Percentiles rank a stretch among this genome's conserved stretches.
These are phyloP conservation scores for Phoxinus phoxinus DNA, from an alignment of 2,113 vertebrate genomes.

Conservation along the genomic window DNA sequence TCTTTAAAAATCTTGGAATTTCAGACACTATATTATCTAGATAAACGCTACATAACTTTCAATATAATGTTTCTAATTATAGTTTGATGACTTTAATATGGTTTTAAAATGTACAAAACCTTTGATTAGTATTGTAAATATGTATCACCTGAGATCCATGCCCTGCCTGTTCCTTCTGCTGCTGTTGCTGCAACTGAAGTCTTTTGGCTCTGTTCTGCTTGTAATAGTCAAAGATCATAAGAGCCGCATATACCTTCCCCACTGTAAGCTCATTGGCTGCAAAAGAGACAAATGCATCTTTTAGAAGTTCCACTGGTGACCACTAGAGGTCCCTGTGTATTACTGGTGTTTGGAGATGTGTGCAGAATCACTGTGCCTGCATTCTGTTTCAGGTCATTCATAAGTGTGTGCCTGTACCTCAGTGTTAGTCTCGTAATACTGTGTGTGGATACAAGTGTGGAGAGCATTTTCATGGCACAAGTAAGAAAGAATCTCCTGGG, in stretches of 20 bases:
- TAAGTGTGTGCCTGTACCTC: not conserved
- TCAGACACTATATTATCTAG: no score
- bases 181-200: conserved; percentile 79
- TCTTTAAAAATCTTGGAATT: not conserved
- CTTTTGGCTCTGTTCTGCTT: conserved; percentile 89
- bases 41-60: no score
- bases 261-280: conserved; percentile 94
- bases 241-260: conserved; percentile 93
- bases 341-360: not conserved
- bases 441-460: conserved; percentile 11
- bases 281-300: conserved; percentile 27
- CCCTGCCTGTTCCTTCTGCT: conserved; percentile 57
- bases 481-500: not conserved
- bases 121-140: not conserved
- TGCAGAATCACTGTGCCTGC: not conserved
- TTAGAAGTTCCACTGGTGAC: not conserved
- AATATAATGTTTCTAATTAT: no score
- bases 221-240: conserved; percentile 98
- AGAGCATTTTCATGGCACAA: not conserved
- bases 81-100: not conserved
- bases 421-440: not conserved
- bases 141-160: conserved; percentile 64
- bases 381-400: not conserved
- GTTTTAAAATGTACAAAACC: not conserved
- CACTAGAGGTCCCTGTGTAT: conserved; percentile 11